Conservation (phyloP, 92 coral and sea anemone species). For the Hydrozoanthus gracilis region DNA sequence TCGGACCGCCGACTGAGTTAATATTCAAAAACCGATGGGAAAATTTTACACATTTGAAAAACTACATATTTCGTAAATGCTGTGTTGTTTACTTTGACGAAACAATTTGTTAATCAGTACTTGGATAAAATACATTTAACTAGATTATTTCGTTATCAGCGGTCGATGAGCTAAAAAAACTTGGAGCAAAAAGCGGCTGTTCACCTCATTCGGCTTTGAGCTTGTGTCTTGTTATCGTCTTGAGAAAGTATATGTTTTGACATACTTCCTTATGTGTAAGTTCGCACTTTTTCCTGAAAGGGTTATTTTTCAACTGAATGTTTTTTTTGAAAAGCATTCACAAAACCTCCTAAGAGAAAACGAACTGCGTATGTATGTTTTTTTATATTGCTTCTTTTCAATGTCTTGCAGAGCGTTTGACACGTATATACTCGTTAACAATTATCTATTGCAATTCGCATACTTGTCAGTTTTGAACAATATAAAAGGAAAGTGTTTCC, state of each 20-base stretch:
- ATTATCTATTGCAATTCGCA: no score
- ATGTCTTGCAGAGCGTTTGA: no score
- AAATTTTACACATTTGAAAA: neutral
- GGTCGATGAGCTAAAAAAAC: neutral
- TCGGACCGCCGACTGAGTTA: neutral
- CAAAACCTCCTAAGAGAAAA: no score
- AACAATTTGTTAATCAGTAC: neutral
- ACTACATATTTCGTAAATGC: neutral
- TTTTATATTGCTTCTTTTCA: no score
- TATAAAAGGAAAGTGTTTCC: neutral
- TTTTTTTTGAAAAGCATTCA: no score
- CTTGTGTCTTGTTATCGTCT: neutral
- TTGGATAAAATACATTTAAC: neutral
- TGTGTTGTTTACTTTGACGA: neutral
- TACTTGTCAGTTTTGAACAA: neutral
- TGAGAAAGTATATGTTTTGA: neutral
- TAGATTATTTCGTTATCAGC: neutral
- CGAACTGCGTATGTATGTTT: no score
- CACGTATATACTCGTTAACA: no score
- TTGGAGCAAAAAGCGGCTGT: neutral
- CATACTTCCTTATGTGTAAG: neutral
- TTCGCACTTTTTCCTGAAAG: no score
- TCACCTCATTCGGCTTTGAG: neutral
- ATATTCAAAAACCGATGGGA: neutral
- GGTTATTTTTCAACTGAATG: no score